Percentiles rank a stretch among this genome's conserved stretches.
Evolutionary conservation across 2,113 vertebrate genomes (phyloP).

Genomic region (Pristiophorus japonicus): DNA sequence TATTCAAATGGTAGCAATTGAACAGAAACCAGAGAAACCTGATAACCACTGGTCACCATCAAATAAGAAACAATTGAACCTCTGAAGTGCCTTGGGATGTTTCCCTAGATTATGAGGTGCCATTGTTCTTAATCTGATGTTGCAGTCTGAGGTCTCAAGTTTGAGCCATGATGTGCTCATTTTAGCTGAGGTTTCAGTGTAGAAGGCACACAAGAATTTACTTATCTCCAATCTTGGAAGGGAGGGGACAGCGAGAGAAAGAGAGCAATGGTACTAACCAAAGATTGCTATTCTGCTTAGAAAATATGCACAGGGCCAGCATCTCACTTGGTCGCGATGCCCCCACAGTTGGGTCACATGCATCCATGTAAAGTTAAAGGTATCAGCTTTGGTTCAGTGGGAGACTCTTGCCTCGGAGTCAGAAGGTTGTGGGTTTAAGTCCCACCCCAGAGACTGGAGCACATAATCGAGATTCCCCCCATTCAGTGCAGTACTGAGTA

Average conservation of each 20-base stretch:
- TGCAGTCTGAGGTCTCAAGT: neutral
- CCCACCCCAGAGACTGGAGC: neutral
- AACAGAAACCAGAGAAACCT: neutral
- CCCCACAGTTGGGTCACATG: neutral
- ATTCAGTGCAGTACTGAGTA: neutral
- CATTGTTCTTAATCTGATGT: neutral
- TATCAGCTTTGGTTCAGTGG: neutral
- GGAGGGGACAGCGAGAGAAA: too few relatives aligned
- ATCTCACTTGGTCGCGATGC: neutral
- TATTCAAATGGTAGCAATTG: neutral
- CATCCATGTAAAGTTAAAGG: neutral
- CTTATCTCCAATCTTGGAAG: neutral
- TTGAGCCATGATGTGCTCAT: neutral
- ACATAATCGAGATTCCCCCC: neutral
- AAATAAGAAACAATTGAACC: too few relatives aligned
- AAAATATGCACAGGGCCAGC: neutral
- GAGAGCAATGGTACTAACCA: neutral
- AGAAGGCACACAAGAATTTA: neutral
- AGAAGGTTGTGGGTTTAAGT: neutral
- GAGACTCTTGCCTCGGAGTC: neutral
- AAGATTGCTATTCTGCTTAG: neutral
- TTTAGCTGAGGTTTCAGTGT: neutral
- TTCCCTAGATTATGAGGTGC: neutral
- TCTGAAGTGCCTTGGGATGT: neutral
- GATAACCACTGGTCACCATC: neutral